phyloP scores from a whole-genome alignment of 2,797 vertebrate species.

The Lagorchestes hirsutus region DNA sequence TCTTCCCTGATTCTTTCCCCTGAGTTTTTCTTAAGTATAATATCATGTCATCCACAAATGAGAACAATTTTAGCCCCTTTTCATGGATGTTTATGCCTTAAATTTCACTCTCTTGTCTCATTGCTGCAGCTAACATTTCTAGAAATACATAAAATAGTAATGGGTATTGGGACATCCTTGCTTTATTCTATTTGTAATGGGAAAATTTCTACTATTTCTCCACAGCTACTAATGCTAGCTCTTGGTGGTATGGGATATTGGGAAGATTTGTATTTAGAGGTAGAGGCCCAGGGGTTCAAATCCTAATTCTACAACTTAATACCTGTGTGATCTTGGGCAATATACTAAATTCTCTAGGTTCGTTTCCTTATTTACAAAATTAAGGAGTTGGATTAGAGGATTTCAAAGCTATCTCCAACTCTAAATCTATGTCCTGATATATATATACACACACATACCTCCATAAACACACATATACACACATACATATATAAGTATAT shows the following conservation, averaged over 20 bases:
- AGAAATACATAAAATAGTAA: neutral
- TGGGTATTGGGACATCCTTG: neutral
- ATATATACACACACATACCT: too few species aligned
- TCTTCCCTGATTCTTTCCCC: neutral
- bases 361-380: neutral
- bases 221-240: neutral
- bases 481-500: too few species aligned
- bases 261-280: neutral
- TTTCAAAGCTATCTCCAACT: neutral
- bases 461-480: too few species aligned
- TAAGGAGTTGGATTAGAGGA: neutral
- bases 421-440: neutral
- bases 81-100: neutral
- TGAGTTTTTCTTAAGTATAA: neutral
- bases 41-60: neutral
- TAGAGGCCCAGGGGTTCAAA: neutral
- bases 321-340: neutral
- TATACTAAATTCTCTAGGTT: neutral
- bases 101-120: neutral
- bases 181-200: neutral
- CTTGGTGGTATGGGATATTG: neutral
- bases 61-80: neutral
- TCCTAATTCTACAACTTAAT: neutral
- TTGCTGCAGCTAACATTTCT: neutral
- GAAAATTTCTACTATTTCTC: neutral